These are phyloP conservation scores for Penaeus vannamei DNA, from an alignment of 1,140 invertebrate genomes.

Conservation along the genomic window DNA sequence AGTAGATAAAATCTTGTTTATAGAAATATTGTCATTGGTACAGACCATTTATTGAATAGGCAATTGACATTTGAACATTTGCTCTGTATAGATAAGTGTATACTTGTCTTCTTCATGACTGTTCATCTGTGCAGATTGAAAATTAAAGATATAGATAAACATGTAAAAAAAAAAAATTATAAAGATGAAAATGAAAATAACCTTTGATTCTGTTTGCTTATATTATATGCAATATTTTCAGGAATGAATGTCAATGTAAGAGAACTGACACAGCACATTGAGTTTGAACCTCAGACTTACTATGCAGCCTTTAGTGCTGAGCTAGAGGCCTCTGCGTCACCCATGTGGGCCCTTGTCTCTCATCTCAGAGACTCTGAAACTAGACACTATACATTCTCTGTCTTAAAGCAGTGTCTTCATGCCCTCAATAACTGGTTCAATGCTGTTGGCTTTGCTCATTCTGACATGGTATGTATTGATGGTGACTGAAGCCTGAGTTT, in stretches of 20 bases:
- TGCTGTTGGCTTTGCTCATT: conserved; percentile 82
- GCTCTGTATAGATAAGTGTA: too few relatives aligned
- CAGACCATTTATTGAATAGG: too few relatives aligned
- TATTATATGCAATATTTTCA: conserved; percentile 70
- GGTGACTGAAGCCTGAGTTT: neutral
- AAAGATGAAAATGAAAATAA: neutral
- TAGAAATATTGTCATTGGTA: too few relatives aligned
- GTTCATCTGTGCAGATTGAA: too few relatives aligned
- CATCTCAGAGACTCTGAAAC: conserved; percentile 85
- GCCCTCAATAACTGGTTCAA: conserved; percentile 90
- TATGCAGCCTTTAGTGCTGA: conserved; percentile 97
- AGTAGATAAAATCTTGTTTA: too few relatives aligned
- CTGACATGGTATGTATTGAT: conserved; percentile 77
- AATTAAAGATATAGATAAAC: too few relatives aligned
- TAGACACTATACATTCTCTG: conserved; percentile 81
- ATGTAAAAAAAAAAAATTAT: neutral
- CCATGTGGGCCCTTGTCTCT: conserved; percentile 95
- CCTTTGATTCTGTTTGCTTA: conserved; percentile 14
- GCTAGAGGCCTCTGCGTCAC: conserved; percentile 94
- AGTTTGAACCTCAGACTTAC: conserved; percentile 97
- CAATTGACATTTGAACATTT: too few relatives aligned
- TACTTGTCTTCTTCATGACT: too few relatives aligned
- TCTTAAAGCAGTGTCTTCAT: conserved; percentile 82
- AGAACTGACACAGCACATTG: conserved; percentile 91
- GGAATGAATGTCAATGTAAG: conserved; percentile 96